These are phyloP conservation scores for Rallus limicola DNA, from an alignment of 2,113 vertebrate genomes.

Conservation along the genomic window DNA sequence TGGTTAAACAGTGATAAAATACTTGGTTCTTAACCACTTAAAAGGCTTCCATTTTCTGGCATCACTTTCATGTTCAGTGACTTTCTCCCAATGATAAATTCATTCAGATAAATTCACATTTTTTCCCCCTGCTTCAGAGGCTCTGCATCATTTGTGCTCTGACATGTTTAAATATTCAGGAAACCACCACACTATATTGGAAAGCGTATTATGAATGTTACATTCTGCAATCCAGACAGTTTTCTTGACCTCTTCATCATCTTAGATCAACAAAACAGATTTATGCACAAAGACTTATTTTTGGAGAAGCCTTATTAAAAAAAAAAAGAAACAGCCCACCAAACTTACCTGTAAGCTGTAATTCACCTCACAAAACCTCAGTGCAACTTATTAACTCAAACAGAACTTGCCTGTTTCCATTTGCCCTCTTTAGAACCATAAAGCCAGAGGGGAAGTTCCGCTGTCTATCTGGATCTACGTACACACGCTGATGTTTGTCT, in stretches of 20 bases:
- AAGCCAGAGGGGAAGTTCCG: background rate
- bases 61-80: background rate
- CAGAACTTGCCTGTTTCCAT: background rate
- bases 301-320: background rate
- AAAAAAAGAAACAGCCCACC: background rate
- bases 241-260: background rate
- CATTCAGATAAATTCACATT: background rate
- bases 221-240: background rate
- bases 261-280: background rate
- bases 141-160: background rate
- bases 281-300: background rate
- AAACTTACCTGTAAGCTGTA: background rate
- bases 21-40: background rate
- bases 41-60: background rate
- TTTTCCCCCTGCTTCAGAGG: background rate
- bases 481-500: background rate
- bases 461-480: background rate
- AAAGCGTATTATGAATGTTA: background rate
- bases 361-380: background rate
- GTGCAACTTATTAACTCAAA: background rate
- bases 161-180: background rate
- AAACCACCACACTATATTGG: background rate
- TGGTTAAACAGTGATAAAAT: background rate
- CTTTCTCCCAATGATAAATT: background rate
- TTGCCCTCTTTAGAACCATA: background rate